phyloP scores from a whole-genome alignment of 2,888 invertebrate genomes.

The Mimachlamys varia region DNA sequence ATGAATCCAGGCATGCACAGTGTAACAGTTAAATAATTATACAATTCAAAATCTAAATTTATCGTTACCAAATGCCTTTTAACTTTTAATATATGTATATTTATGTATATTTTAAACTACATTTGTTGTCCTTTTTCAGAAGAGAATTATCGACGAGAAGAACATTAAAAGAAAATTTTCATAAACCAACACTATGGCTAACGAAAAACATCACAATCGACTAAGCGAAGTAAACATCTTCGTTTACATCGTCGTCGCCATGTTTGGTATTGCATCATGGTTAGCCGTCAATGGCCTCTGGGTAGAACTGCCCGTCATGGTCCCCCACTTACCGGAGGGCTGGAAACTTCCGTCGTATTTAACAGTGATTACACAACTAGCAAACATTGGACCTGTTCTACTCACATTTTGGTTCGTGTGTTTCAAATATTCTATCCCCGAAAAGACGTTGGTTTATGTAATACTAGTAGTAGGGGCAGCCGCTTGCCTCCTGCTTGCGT shows the following conservation, averaged over 20 bases:
- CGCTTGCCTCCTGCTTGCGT: constrained; percentile 81
- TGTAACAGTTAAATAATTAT: too few relatives aligned
- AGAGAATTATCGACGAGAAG: background rate
- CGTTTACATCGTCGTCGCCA: constrained; percentile 85
- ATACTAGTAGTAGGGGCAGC: constrained; percentile 81
- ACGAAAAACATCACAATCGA: background rate
- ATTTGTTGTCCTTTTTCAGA: background rate
- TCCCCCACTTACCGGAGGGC: constrained; percentile 91
- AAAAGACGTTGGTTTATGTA: constrained; percentile 81
- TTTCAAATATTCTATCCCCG: constrained; percentile 59
- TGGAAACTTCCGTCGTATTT: constrained; percentile 94
- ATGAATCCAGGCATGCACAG: too few relatives aligned
- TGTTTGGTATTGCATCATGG: constrained; percentile 90
- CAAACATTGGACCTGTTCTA: constrained; percentile 90
- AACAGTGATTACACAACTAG: constrained; percentile 90
- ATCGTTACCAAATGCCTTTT: too few relatives aligned
- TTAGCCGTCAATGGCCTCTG: constrained; percentile 93
- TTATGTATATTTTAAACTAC: too few relatives aligned
- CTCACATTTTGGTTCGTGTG: constrained; percentile 54
- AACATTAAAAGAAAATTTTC: background rate
- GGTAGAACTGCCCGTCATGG: constrained; percentile 93
- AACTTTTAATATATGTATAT: too few relatives aligned
- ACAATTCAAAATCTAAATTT: too few relatives aligned
- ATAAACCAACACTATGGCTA: background rate
- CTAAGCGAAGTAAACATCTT: constrained; percentile 61